These are phyloP conservation scores for Linnaemya tessellans DNA, from an alignment of 2,888 invertebrate species.

Conservation along the genomic window DNA sequence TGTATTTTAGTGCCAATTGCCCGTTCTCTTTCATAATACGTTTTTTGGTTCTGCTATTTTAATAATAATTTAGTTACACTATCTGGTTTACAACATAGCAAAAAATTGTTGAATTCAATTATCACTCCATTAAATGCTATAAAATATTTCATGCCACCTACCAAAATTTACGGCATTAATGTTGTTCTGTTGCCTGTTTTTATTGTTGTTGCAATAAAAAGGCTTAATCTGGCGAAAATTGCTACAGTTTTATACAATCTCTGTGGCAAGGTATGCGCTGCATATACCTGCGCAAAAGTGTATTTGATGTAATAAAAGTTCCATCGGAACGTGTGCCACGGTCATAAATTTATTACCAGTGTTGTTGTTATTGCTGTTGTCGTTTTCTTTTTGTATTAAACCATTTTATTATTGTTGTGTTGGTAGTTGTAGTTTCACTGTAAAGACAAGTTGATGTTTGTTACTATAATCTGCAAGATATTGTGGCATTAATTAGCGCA, in stretches of 20 bases:
- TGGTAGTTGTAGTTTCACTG: slow-evolving; percentile 29
- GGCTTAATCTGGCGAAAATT: slow-evolving; percentile 59
- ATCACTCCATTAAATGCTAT: slow-evolving; percentile 67
- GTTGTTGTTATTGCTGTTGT: slow-evolving; percentile 44
- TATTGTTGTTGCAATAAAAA: slow-evolving; percentile 50
- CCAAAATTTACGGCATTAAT: slow-evolving; percentile 50
- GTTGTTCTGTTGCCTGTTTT: slow-evolving; percentile 31
- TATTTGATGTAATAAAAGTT: slow-evolving; percentile 54
- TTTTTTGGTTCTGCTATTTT: slow-evolving; percentile 6
- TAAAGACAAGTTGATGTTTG: slow-evolving; percentile 21
- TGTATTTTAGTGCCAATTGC: slow-evolving; percentile 15
- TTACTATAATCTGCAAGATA: slow-evolving; percentile 52
- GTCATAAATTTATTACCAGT: slow-evolving; percentile 48
- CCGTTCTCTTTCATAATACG: neutral
- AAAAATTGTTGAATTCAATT: slow-evolving; percentile 57
- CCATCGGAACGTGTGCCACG: slow-evolving; percentile 57
- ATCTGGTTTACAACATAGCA: slow-evolving; percentile 31
- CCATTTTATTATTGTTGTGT: slow-evolving; percentile 58
- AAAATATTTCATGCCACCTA: slow-evolving; percentile 62
- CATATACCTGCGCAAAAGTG: slow-evolving; percentile 43
- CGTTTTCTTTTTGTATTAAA: slow-evolving; percentile 45
- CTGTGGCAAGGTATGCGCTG: slow-evolving; percentile 42
- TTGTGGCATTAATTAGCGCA: slow-evolving; percentile 58
- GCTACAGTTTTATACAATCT: slow-evolving; percentile 62
- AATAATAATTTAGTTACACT: slow-evolving; percentile 54